Percentiles rank a stretch among this genome's conserved stretches.
phyloP scores from a whole-genome alignment of 2,113 vertebrate species.

The Rattus norvegicus region DNA sequence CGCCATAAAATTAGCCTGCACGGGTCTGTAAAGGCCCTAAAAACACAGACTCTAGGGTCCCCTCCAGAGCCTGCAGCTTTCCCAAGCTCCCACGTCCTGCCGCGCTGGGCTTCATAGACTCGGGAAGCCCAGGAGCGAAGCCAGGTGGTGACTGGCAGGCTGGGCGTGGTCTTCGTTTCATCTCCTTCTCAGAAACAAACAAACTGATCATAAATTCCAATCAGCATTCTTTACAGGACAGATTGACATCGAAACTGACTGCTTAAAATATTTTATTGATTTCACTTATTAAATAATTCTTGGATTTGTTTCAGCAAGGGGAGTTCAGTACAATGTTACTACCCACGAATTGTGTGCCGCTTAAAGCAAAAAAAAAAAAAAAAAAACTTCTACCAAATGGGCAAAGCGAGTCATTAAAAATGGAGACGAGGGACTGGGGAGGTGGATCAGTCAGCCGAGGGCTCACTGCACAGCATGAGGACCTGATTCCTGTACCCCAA shows the following conservation, averaged over 20 bases:
- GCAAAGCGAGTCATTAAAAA: conserved; percentile 55
- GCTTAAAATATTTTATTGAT: conserved; percentile 88
- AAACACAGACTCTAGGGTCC: too few relatives aligned
- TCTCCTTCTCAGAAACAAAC: conserved; percentile 78
- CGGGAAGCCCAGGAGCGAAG: conserved; percentile 48
- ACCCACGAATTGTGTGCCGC: conserved; percentile 58
- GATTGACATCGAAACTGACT: conserved; percentile 84
- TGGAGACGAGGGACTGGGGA: not conserved
- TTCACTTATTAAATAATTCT: conserved; percentile 85
- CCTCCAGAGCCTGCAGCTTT: too few relatives aligned
- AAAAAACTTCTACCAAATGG: conserved; percentile 45
- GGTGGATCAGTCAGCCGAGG: not conserved
- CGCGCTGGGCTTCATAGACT: not conserved
- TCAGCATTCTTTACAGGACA: conserved; percentile 84
- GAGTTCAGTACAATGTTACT: conserved; percentile 79
- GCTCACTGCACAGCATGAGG: not conserved
- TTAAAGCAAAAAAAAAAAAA: conserved; percentile 43
- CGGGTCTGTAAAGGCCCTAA: too few relatives aligned
- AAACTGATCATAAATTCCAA: conserved; percentile 75
- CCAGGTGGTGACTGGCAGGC: conserved; percentile 75
- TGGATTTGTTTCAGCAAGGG: conserved; percentile 66
- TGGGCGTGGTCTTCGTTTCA: conserved; percentile 81
- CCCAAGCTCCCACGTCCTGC: not conserved
- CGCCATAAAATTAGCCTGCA: not conserved
- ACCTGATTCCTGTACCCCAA: not conserved